Conservation (phyloP, 2,888 invertebrate genomes). For the Drosophila mimica region DNA sequence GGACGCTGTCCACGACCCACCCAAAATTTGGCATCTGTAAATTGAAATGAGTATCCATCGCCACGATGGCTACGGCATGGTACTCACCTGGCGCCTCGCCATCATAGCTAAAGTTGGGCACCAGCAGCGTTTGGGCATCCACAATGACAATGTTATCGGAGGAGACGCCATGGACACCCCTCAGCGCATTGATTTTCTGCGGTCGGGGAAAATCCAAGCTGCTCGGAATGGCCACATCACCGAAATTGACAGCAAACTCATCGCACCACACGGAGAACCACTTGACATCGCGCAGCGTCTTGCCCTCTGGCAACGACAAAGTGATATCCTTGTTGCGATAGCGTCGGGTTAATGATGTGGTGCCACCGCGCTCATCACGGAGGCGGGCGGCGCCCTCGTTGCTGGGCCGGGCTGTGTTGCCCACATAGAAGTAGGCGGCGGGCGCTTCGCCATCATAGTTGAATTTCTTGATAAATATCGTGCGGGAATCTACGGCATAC, state of each 20-base stretch:
- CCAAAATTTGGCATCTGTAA: constrained; percentile 96
- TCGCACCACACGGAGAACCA: constrained; percentile 98
- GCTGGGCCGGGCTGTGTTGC: constrained; percentile 89
- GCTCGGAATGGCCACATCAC: constrained; percentile 92
- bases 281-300: constrained; percentile 91
- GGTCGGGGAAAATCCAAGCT: constrained; percentile 93
- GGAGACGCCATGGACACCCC: constrained; percentile 92
- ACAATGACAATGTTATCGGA: constrained; percentile 95
- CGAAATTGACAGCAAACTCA: constrained; percentile 95
- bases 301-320: constrained; percentile 94
- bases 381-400: constrained; percentile 89
- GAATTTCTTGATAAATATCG: constrained; percentile 94
- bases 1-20: constrained; percentile 93
- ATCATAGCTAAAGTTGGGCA: constrained; percentile 96
- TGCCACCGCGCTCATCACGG: constrained; percentile 93
- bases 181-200: constrained; percentile 90
- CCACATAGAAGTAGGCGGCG: constrained; percentile 96
- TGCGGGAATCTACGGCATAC: constrained; percentile 94
- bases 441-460: constrained; percentile 96
- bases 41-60: constrained; percentile 5
- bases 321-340: constrained; percentile 94
- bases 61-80: not conserved
- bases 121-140: constrained; percentile 95
- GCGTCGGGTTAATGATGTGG: constrained; percentile 89
- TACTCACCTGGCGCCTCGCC: constrained; percentile 94